Evolutionary conservation across 1,140 invertebrate genomes (phyloP).

Genomic region (Alviniconcha marisindica): DNA sequence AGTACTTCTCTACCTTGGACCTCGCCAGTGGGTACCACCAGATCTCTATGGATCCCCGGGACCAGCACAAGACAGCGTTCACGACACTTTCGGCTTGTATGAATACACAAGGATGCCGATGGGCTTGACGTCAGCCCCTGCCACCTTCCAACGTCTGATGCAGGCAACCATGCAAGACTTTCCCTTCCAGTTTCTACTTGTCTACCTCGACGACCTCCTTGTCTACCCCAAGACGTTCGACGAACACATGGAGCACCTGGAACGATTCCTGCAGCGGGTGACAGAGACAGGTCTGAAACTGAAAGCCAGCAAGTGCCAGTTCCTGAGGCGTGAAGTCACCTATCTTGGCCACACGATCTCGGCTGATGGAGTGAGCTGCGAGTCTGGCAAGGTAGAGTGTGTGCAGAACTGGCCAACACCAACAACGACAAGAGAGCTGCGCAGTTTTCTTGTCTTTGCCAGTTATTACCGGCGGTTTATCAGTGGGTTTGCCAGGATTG

Average conservation of each 20-base stretch:
- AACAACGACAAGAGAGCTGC: conserved; percentile 58
- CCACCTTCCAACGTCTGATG: neutral
- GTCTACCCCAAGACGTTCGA: conserved; percentile 34
- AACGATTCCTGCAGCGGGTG: conserved; percentile 46
- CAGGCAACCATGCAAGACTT: neutral
- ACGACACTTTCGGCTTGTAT: neutral
- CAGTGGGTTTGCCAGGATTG: neutral
- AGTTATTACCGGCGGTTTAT: conserved; percentile 33
- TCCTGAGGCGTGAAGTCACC: conserved; percentile 64
- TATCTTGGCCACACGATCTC: conserved; percentile 63
- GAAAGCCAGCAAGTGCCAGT: conserved; percentile 47
- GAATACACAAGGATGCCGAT: neutral
- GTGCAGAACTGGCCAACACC: conserved; percentile 63
- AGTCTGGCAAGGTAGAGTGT: conserved; percentile 61
- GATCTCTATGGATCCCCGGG: neutral
- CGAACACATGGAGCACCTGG: conserved; percentile 32
- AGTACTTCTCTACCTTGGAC: conserved; percentile 50
- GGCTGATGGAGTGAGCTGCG: conserved; percentile 52
- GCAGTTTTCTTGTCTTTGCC: conserved; percentile 61
- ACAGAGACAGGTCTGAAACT: conserved; percentile 69
- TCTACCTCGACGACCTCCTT: conserved; percentile 40
- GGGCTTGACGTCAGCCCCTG: neutral
- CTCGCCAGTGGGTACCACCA: conserved; percentile 42
- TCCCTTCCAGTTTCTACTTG: neutral
- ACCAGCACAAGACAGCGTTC: neutral